Conservation (phyloP, 2,113 vertebrate genomes). For the Charadrius vociferus region DNA sequence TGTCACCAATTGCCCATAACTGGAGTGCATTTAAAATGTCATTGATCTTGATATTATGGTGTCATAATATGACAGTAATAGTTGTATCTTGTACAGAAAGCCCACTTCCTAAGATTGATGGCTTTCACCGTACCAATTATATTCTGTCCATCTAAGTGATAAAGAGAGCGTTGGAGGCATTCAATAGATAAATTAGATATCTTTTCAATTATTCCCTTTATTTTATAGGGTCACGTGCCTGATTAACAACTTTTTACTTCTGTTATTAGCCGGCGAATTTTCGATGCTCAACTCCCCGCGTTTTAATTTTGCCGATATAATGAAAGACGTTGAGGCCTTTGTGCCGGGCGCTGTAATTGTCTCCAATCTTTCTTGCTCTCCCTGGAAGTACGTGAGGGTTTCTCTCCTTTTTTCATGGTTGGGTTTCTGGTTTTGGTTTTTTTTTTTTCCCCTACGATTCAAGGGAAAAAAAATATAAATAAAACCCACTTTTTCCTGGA, state of each 20-base stretch:
- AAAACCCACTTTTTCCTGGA: background rate
- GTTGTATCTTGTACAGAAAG: slow-evolving; percentile 76
- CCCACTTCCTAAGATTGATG: slow-evolving; percentile 79
- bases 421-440: background rate
- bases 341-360: background rate
- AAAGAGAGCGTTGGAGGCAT: slow-evolving; percentile 76
- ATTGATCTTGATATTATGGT: slow-evolving; percentile 84
- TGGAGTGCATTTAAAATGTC: slow-evolving; percentile 83
- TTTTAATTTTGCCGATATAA: background rate
- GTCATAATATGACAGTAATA: slow-evolving; percentile 85
- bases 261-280: slow-evolving; percentile 1
- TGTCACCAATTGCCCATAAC: slow-evolving; percentile 85
- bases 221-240: slow-evolving; percentile 72
- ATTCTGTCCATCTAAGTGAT: slow-evolving; percentile 81
- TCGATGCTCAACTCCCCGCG: background rate
- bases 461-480: background rate
- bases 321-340: background rate
- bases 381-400: background rate
- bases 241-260: slow-evolving; percentile 70
- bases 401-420: background rate
- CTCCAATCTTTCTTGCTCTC: background rate
- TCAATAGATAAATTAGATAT: slow-evolving; percentile 79
- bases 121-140: slow-evolving; percentile 81
- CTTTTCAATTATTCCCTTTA: slow-evolving; percentile 78
- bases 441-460: background rate